Percentiles rank a stretch among this genome's conserved stretches.
Conservation (phyloP, 2,888 invertebrate genomes). For the Ephialtes manifestator region DNA sequence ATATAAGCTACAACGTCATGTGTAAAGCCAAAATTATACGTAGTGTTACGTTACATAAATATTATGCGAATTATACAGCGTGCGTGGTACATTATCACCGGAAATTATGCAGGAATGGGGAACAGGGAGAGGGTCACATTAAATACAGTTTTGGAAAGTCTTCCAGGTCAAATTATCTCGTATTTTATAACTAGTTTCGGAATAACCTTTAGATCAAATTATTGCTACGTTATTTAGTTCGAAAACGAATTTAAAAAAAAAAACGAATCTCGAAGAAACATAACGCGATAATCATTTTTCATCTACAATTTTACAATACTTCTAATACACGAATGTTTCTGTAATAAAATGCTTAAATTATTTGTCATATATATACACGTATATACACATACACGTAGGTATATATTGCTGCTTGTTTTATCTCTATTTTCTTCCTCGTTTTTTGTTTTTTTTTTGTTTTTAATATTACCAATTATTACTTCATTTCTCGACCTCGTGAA, state of each 20-base stretch:
- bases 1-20: conserved; percentile 83
- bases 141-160: conserved; percentile 9
- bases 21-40: conserved; percentile 82
- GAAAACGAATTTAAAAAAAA: conserved; percentile 5
- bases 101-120: conserved; percentile 38
- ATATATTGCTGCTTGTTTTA: conserved; percentile 70
- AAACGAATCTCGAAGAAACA: conserved; percentile 18
- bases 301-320: conserved; percentile 57
- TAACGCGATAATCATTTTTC: conserved; percentile 10
- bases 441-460: conserved; percentile 1
- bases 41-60: conserved; percentile 65
- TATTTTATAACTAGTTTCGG: conserved; percentile 23
- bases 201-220: conserved; percentile 27
- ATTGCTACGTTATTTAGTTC: conserved; percentile 10
- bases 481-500: conserved; percentile 67
- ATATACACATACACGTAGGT: conserved; percentile 54
- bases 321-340: conserved; percentile 62
- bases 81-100: conserved; percentile 57
- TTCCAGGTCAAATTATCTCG: conserved; percentile 7
- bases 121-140: conserved; percentile 30
- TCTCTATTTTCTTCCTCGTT: background rate
- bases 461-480: conserved; percentile 49
- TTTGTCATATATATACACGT: conserved; percentile 72
- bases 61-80: conserved; percentile 66
- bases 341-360: conserved; percentile 67